Percentiles rank a stretch among this genome's conserved stretches.
These are phyloP conservation scores for Fulmarus glacialis DNA, from an alignment of 2,113 vertebrate species.

Conservation along the genomic window DNA sequence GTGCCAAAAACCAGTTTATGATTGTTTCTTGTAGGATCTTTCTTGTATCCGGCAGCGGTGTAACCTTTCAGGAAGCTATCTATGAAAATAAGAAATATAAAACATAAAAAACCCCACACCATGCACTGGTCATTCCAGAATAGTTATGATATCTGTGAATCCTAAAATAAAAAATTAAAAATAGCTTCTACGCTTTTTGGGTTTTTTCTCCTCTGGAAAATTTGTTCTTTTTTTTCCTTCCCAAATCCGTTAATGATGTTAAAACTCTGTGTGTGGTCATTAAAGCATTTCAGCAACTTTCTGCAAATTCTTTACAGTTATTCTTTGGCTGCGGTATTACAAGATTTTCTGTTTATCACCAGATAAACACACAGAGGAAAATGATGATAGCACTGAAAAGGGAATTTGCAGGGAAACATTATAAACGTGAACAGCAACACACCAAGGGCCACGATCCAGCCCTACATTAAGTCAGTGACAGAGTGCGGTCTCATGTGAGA, in stretches of 20 bases:
- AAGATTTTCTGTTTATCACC: not conserved
- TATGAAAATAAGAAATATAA: not conserved
- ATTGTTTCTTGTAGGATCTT: not conserved
- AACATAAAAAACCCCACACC: rapidly evolving
- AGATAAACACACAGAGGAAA: not conserved
- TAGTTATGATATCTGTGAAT: not conserved
- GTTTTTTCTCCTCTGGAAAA: not conserved
- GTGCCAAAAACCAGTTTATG: not conserved
- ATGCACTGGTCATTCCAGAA: not conserved
- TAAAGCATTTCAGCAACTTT: slow-evolving; percentile 21
- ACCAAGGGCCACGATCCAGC: not conserved
- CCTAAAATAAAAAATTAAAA: not conserved
- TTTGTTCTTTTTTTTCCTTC: not conserved
- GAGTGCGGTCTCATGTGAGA: not conserved
- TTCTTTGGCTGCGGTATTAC: not conserved
- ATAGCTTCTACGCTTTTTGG: not conserved
- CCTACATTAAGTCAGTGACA: not conserved
- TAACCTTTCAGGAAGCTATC: not conserved
- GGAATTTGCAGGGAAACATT: not conserved
- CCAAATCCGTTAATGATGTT: not conserved
- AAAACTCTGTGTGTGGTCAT: slow-evolving; percentile 40
- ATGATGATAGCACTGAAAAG: not conserved
- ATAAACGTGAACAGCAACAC: not conserved
- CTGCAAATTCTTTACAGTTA: not conserved
- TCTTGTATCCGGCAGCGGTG: not conserved